These are phyloP conservation scores for Atta cephalotes DNA, from an alignment of 1,140 invertebrate species.

Conservation along the genomic window DNA sequence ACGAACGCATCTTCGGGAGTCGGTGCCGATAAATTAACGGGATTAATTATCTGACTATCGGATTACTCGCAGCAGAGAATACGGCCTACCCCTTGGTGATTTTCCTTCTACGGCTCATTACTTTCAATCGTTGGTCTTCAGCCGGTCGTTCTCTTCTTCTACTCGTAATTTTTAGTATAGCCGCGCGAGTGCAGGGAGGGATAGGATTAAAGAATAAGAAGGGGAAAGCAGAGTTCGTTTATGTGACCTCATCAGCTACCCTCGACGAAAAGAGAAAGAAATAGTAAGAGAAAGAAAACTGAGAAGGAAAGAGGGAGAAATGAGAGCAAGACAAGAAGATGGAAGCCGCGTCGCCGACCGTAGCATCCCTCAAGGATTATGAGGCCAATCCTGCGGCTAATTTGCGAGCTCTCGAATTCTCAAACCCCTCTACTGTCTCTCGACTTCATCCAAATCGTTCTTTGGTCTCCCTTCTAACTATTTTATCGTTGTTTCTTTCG, in stretches of 20 bases:
- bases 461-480: conserved; percentile 53
- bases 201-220: conserved; percentile 86
- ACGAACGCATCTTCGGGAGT: conserved; percentile 30
- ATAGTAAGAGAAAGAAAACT: conserved; percentile 18
- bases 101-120: conserved; percentile 81
- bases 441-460: conserved; percentile 62
- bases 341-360: conserved; percentile 65
- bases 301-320: conserved; percentile 49
- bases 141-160: conserved; percentile 46
- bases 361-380: conserved; percentile 84
- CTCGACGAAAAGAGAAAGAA: conserved; percentile 55
- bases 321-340: conserved; percentile 67
- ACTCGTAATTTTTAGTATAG: conserved; percentile 83
- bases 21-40: conserved; percentile 73
- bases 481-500: conserved; percentile 66
- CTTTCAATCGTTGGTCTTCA: conserved; percentile 82
- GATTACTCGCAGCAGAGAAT: conserved; percentile 64
- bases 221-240: conserved; percentile 82
- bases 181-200: conserved; percentile 60
- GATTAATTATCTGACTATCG: conserved; percentile 74
- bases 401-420: conserved; percentile 84
- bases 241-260: conserved; percentile 81
- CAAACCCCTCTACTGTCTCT: conserved; percentile 61
- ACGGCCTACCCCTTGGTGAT: conserved; percentile 60
- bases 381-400: conserved; percentile 84